Percentiles rank a stretch among this genome's conserved stretches.
These are phyloP conservation scores for Aviceda subcristata DNA, from an alignment of 2,113 vertebrate species.

Conservation along the genomic window DNA sequence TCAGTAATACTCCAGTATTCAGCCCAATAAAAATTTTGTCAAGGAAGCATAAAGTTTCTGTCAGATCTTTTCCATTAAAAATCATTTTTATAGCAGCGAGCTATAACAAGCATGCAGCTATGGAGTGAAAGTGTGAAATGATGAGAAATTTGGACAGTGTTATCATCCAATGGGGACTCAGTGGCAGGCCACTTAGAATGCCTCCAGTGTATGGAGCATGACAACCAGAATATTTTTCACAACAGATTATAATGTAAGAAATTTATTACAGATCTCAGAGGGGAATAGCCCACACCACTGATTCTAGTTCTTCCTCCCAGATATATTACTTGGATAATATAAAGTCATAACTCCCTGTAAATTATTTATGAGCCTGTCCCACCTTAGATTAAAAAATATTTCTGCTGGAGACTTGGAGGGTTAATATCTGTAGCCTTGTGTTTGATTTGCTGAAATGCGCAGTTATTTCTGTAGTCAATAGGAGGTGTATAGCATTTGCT, in stretches of 20 bases:
- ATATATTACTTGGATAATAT: conserved; percentile 25
- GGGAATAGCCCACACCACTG: not conserved
- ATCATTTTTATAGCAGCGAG: conserved; percentile 40
- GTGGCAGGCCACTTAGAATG: conserved; percentile 43
- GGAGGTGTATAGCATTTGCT: not conserved
- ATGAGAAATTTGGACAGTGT: conserved; percentile 33
- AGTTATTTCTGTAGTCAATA: not conserved
- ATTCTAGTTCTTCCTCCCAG: not conserved
- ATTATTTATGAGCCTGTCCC: conserved; percentile 39
- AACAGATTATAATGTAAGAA: conserved; percentile 24
- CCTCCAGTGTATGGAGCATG: not conserved
- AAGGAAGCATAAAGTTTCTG: conserved; percentile 47
- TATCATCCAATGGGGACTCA: conserved; percentile 43
- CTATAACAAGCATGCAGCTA: not conserved
- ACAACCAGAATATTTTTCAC: not conserved
- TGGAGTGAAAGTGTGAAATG: conserved; percentile 40
- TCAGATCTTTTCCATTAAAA: conserved; percentile 41
- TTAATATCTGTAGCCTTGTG: conserved; percentile 22
- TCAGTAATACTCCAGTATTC: conserved; percentile 33
- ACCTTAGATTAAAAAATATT: conserved; percentile 34
- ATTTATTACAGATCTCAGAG: conserved; percentile 7
- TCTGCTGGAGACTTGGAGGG: not conserved
- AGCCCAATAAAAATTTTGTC: conserved; percentile 54
- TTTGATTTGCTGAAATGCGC: not conserved
- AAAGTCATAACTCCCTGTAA: conserved; percentile 25